phyloP scores from a whole-genome alignment of 2,888 invertebrate species.

The Thelaira solivaga region DNA sequence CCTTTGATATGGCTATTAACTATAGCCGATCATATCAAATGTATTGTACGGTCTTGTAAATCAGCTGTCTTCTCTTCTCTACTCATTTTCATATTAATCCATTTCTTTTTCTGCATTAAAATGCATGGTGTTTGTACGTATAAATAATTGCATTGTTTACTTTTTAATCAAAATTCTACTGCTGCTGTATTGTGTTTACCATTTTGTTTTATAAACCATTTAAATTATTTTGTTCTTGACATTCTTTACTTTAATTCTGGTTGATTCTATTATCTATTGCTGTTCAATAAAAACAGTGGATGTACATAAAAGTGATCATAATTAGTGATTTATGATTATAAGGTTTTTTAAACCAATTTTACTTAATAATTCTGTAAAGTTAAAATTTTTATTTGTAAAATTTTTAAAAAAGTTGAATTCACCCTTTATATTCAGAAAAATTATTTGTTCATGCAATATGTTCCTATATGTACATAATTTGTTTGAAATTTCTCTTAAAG shows the following conservation, averaged over 20 bases:
- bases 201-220: conserved; percentile 25
- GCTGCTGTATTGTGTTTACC: neutral
- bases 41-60: conserved; percentile 2
- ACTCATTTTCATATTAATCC: neutral
- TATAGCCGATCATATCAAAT: neutral
- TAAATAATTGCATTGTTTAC: neutral
- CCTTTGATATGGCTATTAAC: conserved; percentile 33
- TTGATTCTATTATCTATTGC: conserved; percentile 15
- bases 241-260: conserved; percentile 43
- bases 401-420: too few species aligned
- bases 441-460: too few species aligned
- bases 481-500: too few species aligned
- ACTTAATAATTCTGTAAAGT: too few species aligned
- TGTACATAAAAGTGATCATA: too few species aligned
- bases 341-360: too few species aligned
- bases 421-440: too few species aligned
- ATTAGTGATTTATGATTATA: too few species aligned
- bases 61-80: neutral
- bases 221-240: conserved; percentile 48
- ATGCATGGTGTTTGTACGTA: conserved; percentile 9
- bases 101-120: neutral
- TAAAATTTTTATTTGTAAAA: too few species aligned
- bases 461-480: too few species aligned
- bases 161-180: conserved; percentile 22
- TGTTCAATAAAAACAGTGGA: neutral